A percentile compares a stretch with the other conserved stretches of the same genome.
Conservation (phyloP, 64 coral and sea anemone species). For the Catalaphyllia jardinei region DNA sequence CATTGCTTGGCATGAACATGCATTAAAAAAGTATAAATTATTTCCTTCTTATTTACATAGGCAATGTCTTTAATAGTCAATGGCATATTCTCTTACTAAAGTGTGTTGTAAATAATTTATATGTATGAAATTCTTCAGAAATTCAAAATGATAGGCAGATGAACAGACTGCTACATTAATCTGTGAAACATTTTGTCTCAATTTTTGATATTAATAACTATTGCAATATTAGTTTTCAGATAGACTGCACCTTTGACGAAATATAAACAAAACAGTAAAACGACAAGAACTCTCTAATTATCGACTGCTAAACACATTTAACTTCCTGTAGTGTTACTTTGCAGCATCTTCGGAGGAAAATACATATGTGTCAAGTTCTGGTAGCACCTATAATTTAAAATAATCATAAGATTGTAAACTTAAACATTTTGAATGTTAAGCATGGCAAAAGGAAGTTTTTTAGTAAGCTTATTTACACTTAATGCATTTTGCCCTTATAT, state of each 20-base stretch:
- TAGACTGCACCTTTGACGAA: too few relatives aligned
- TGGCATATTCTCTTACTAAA: background rate
- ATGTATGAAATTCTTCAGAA: conserved; percentile 14
- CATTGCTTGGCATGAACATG: background rate
- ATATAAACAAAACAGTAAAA: too few relatives aligned
- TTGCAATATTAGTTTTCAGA: too few relatives aligned
- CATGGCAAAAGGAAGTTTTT: too few relatives aligned
- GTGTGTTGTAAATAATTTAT: conserved; percentile 19
- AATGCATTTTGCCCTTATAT: too few relatives aligned
- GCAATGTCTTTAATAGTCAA: background rate
- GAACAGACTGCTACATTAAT: background rate
- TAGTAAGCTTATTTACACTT: background rate
- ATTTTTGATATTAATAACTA: background rate
- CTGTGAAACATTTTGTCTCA: background rate
- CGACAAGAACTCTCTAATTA: too few relatives aligned
- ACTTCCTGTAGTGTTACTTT: background rate
- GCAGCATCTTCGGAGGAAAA: background rate
- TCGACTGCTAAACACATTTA: background rate
- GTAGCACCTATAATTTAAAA: background rate
- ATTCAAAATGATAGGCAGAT: background rate
- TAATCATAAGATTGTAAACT: background rate
- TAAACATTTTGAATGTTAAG: background rate
- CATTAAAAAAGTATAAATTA: conserved; percentile 43
- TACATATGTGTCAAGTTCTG: background rate
- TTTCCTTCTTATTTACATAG: background rate